phyloP scores from a whole-genome alignment of 2,797 vertebrate genomes.

The Oreortyx pictus region DNA sequence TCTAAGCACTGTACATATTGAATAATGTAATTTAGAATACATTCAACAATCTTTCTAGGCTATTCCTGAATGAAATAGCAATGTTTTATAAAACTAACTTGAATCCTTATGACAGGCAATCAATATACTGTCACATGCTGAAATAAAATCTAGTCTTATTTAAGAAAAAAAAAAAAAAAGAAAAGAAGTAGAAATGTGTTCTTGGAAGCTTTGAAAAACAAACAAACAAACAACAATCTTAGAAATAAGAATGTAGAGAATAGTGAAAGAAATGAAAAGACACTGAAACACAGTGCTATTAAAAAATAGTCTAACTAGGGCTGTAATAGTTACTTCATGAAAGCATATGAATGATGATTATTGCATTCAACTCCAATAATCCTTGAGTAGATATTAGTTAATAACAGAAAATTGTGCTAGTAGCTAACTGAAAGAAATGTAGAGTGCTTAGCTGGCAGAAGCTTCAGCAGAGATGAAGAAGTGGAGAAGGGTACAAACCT shows the following conservation, averaged over 20 bases:
- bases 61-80: background rate
- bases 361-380: background rate
- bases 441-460: background rate
- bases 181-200: background rate
- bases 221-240: background rate
- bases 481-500: background rate
- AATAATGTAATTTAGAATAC: background rate
- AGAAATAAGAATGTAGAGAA: background rate
- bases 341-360: background rate
- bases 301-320: background rate
- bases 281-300: background rate
- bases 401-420: background rate
- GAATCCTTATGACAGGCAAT: background rate
- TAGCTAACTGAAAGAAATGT: background rate
- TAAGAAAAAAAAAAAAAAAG: background rate
- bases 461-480: background rate
- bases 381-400: background rate
- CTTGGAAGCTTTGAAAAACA: background rate
- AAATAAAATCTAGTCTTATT: background rate
- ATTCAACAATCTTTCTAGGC: background rate
- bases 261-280: background rate
- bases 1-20: background rate
- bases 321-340: background rate
- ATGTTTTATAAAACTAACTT: background rate
- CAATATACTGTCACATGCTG: background rate